A percentile compares a stretch with the other conserved stretches of the same genome.
phyloP scores from a whole-genome alignment of 2,888 invertebrate genomes.

The Frankliniella intonsa region DNA sequence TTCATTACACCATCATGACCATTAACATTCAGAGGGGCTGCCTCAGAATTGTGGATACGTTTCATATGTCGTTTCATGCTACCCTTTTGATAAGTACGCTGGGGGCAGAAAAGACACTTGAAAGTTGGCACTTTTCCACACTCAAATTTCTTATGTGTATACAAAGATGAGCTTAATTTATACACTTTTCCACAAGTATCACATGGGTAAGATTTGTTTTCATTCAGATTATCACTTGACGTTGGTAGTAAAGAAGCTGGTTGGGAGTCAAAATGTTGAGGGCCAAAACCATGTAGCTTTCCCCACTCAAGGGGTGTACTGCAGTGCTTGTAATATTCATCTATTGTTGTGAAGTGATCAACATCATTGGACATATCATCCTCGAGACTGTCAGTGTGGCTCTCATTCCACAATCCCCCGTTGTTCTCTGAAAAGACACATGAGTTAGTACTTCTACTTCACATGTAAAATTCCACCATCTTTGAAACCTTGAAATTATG shows the following conservation, averaged over 20 bases:
- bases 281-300: neutral
- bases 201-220: slow-evolving; percentile 31
- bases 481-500: too few relatives aligned
- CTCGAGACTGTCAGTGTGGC: neutral
- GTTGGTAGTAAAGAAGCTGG: neutral
- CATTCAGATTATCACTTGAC: neutral
- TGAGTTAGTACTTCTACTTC: neutral
- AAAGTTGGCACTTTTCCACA: slow-evolving; percentile 46
- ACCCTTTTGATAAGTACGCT: slow-evolving; percentile 43
- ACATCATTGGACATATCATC: neutral
- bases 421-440: slow-evolving; percentile 6
- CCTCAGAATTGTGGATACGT: slow-evolving; percentile 35
- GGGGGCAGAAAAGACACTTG: slow-evolving; percentile 45
- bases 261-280: neutral
- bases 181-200: slow-evolving; percentile 36
- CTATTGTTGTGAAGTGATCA: neutral
- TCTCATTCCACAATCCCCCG: neutral
- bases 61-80: slow-evolving; percentile 40
- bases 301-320: neutral
- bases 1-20: too few relatives aligned
- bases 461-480: too few relatives aligned
- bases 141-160: slow-evolving; percentile 39
- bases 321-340: slow-evolving; percentile 9
- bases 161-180: slow-evolving; percentile 34
- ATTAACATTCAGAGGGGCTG: neutral